These are phyloP conservation scores for Fragum sueziense DNA, from an alignment of 2,888 invertebrate genomes.

Conservation along the genomic window DNA sequence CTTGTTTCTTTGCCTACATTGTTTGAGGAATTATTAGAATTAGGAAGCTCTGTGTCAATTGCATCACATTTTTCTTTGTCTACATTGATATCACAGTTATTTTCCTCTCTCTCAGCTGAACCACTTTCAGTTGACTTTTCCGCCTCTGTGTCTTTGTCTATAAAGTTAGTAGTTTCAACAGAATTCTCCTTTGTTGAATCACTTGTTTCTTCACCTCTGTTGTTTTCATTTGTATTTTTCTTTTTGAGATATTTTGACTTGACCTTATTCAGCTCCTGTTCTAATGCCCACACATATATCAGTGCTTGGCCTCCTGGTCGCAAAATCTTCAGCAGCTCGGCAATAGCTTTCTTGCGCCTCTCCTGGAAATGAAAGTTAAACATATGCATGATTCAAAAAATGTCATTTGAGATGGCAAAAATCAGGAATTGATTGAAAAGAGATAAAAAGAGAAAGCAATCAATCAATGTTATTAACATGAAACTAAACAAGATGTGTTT, in stretches of 20 bases:
- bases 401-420: too few species aligned
- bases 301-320: conserved; percentile 89
- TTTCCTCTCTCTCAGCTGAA: not conserved
- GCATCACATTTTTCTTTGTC: too few species aligned
- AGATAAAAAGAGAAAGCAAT: too few species aligned
- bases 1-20: not conserved
- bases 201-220: not conserved
- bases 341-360: conserved; percentile 89
- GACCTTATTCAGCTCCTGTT: conserved; percentile 88
- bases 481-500: too few species aligned
- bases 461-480: too few species aligned
- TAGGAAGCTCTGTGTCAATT: too few species aligned
- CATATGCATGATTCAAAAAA: too few species aligned
- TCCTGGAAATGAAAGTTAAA: too few species aligned
- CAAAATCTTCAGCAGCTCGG: conserved; percentile 90
- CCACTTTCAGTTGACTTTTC: not conserved
- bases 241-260: conserved; percentile 89
- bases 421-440: too few species aligned
- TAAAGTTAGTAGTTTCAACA: too few species aligned
- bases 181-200: not conserved
- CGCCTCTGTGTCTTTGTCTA: too few species aligned
- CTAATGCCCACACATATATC: conserved; percentile 97
- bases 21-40: too few species aligned
- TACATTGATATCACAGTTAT: not conserved
- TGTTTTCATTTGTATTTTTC: not conserved